Conservation (phyloP, 2,888 invertebrate species). For the Cylloceria caligata region DNA sequence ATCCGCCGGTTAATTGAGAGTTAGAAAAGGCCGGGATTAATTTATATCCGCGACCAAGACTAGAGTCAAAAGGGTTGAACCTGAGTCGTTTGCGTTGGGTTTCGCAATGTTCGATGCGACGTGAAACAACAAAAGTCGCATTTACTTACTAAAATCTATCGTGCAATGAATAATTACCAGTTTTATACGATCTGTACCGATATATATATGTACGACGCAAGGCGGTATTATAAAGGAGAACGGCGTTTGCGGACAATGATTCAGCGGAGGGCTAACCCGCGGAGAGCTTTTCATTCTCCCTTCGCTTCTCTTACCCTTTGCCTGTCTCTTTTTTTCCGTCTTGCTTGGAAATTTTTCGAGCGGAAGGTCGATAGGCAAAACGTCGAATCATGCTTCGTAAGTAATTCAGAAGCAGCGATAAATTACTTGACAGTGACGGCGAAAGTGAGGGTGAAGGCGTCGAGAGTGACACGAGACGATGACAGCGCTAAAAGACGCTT, state of each 20-base stretch:
- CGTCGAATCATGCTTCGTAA: slow-evolving; percentile 57
- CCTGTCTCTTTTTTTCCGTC: slow-evolving; percentile 2
- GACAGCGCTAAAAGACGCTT: slow-evolving; percentile 29
- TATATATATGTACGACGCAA: no score
- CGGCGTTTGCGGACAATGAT: slow-evolving; percentile 18
- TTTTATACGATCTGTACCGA: no score
- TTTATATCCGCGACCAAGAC: no score
- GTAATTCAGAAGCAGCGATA: slow-evolving; percentile 57
- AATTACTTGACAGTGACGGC: slow-evolving; percentile 47
- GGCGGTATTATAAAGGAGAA: no score
- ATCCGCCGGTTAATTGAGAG: no score
- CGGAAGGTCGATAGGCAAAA: slow-evolving; percentile 60
- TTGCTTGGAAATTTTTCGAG: slow-evolving; percentile 18
- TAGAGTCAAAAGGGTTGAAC: no score
- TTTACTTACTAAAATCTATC: no score
- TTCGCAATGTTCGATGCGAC: no score
- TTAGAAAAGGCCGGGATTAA: no score
- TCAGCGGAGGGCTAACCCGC: slow-evolving; percentile 5
- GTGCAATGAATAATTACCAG: no score
- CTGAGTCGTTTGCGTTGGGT: no score
- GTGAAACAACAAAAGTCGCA: no score
- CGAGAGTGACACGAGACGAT: slow-evolving; percentile 31
- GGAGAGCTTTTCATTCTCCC: slow-evolving; percentile 5
- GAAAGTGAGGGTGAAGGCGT: slow-evolving; percentile 16
- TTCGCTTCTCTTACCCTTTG: not conserved